A percentile compares a stretch with the other conserved stretches of the same genome.
Evolutionary conservation across 2,888 invertebrate species (phyloP).

Genomic region (Helobdella robusta): DNA sequence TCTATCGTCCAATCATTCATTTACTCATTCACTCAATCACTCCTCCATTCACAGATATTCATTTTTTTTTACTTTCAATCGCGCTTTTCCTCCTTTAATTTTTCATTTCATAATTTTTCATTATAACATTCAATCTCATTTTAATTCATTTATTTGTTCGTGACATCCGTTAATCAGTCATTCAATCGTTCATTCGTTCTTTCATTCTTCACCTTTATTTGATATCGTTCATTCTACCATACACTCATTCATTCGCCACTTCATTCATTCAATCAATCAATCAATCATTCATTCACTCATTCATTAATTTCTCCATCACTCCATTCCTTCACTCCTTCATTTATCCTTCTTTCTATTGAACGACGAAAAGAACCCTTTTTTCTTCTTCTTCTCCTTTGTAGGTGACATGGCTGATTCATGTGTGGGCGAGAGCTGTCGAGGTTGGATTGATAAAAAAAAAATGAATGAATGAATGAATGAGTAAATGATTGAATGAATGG

Average conservation of each 20-base stretch:
- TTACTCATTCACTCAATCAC: no score
- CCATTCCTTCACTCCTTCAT: background rate
- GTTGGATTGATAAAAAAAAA: background rate
- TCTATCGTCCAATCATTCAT: no score
- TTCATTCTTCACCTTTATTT: no score
- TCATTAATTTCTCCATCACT: background rate
- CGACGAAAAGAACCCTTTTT: conserved; percentile 26
- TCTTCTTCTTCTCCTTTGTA: conserved; percentile 27
- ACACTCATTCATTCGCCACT: background rate
- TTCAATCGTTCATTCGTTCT: no score
- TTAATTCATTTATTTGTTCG: no score
- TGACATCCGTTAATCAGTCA: no score
- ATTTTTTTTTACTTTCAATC: no score
- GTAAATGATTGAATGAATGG: background rate
- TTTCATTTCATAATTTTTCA: no score
- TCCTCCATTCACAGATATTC: no score
- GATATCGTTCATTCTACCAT: no score
- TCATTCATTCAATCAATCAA: background rate
- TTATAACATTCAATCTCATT: no score
- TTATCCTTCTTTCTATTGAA: conserved; percentile 23
- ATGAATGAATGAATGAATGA: background rate
- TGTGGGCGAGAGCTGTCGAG: conserved; percentile 15
- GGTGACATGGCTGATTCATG: conserved; percentile 9
- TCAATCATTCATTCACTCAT: background rate
- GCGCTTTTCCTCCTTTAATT: no score